Base-by-base conservation (phyloP, 2,113 vertebrate species). In the Malaclemys terrapin region DNA sequence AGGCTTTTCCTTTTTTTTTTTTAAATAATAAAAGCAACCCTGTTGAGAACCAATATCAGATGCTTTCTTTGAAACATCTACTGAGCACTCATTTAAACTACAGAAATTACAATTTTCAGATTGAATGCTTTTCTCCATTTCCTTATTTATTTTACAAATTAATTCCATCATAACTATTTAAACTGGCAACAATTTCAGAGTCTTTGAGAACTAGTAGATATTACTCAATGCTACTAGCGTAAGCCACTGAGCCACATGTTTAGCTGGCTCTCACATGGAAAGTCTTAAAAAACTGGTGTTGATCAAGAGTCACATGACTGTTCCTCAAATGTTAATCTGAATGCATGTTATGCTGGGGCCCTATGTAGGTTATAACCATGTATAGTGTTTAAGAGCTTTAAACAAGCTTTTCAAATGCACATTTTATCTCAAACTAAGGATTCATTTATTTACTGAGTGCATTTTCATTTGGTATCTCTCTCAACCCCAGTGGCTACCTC, bases 381-480 rank as follows among this genome's bases (percentile, higher is more conserved):
- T 91, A 69, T 54, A 35, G 1, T 12, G n/a, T 90, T 84, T n/a
- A 86, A 89, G 35, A 88, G 29, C 45, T 82, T 72, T 81, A 35
- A 85, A 91, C 20, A 84, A 94, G 84, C 20, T 22, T 80, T 20
- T 82, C 22, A 47, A 76, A 8, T 42, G 88, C 29, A 25, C 80
- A 87, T 85, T 57, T 56, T 1, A 0, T 93, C 93, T 95, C 76
- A 90, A 42, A 91, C 52, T 47, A 85, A 80, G 10, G 29, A 80
- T 52, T 87, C 59, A 82, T 42, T 11, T 0, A 72, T 10, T n/a
- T 72, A 47, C 35, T 72, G 85, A 14, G 27, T 31, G 88, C 7
- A n/a, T 90, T 90, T 69, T 85, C 89, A 88, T 83, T 53, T 14
- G 88, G 27, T 80, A 86, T 62, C 47, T 79, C 56, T 87, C 14